Conservation (phyloP, 2,888 invertebrate genomes). For the Saturnia japonica region DNA sequence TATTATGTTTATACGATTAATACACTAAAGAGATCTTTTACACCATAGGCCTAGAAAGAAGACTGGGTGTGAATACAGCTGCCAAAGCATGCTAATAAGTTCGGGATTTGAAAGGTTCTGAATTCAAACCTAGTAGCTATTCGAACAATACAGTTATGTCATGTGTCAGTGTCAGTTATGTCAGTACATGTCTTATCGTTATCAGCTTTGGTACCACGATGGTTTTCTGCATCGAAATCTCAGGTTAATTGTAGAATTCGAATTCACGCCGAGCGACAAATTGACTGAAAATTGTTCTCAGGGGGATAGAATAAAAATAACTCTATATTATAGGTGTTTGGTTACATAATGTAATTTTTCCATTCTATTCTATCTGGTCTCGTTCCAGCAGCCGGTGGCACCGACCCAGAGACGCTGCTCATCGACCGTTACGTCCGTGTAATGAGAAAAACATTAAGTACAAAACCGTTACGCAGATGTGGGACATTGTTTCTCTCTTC, state of each 20-base stretch:
- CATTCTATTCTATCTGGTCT: slow-evolving; percentile 28
- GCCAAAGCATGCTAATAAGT: too few relatives aligned
- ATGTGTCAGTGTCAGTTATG: too few relatives aligned
- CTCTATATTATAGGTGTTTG: not conserved
- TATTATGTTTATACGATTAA: too few relatives aligned
- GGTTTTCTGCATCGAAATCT: too few relatives aligned
- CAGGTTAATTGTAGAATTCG: too few relatives aligned
- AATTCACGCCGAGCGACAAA: not conserved
- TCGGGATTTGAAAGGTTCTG: not conserved
- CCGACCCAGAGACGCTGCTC: slow-evolving; percentile 23
- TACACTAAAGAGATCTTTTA: too few relatives aligned
- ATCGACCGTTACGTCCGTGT: slow-evolving; percentile 38
- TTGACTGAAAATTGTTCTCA: not conserved
- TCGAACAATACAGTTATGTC: too few relatives aligned
- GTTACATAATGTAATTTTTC: slow-evolving; percentile 22
- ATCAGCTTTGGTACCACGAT: too few relatives aligned
- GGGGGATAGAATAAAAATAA: slow-evolving; percentile 7
- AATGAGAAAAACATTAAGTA: slow-evolving; percentile 33
- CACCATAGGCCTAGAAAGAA: too few relatives aligned
- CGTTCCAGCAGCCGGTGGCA: slow-evolving; percentile 31
- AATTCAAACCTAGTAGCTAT: too few relatives aligned
- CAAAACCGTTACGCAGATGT: slow-evolving; percentile 21
- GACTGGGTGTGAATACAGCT: too few relatives aligned
- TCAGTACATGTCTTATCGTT: too few relatives aligned
- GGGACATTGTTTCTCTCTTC: slow-evolving; percentile 23